Conservation (phyloP, 2,797 vertebrate species). For the Danio jaintianensis region DNA sequence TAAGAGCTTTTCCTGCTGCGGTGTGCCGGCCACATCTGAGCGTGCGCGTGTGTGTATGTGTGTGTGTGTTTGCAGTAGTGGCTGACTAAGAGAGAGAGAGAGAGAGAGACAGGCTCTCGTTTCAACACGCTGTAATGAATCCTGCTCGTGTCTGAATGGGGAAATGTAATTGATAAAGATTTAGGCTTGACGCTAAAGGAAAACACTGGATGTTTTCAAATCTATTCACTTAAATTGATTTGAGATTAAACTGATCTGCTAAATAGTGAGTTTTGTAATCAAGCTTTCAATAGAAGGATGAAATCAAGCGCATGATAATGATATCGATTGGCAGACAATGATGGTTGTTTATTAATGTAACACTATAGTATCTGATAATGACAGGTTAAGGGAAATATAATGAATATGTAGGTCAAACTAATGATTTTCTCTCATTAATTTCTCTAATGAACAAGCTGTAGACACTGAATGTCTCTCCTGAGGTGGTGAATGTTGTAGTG, state of each 20-base stretch:
- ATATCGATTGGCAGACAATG: not conserved
- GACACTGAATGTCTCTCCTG: too few species aligned
- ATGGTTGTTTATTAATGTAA: too few species aligned
- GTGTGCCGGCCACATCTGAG: not conserved
- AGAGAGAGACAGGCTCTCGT: not conserved
- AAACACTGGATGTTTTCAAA: not conserved
- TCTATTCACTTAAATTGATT: not conserved
- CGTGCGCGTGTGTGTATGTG: constrained; percentile 5
- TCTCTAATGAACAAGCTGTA: too few species aligned
- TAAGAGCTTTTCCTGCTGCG: constrained; percentile 50
- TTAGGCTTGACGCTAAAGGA: not conserved
- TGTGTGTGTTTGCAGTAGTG: not conserved
- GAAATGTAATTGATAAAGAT: not conserved
- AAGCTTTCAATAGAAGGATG: not conserved
- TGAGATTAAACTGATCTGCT: not conserved
- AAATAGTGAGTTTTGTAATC: not conserved
- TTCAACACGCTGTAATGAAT: not conserved
- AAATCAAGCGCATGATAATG: not conserved
- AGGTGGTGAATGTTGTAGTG: too few species aligned
- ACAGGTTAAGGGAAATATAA: too few species aligned
- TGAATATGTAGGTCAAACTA: too few species aligned
- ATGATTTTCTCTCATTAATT: too few species aligned
- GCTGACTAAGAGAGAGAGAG: not conserved
- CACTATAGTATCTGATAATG: too few species aligned
- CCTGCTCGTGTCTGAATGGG: constrained; percentile 1